These are phyloP conservation scores for Drosophila greeni DNA, from an alignment of 2,888 invertebrate genomes.

Conservation along the genomic window DNA sequence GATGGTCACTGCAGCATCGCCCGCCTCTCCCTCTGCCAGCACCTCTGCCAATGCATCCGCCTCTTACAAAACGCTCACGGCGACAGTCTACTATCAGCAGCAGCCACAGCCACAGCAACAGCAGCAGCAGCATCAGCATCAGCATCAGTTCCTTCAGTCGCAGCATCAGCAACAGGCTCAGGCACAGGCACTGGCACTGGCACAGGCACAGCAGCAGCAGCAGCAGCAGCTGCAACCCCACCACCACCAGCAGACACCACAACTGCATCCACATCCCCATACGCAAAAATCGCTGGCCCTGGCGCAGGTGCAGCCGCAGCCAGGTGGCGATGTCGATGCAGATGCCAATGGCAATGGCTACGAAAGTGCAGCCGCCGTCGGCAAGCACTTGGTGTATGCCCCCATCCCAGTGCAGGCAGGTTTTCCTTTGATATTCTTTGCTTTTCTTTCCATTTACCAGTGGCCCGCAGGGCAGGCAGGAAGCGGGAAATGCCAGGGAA, in stretches of 20 bases:
- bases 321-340: slow-evolving; percentile 16
- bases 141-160: slow-evolving; percentile 22
- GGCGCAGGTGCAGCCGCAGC: slow-evolving; percentile 9
- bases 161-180: slow-evolving; percentile 12
- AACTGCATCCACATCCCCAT: slow-evolving; percentile 20
- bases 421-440: slow-evolving; percentile 46
- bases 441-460: slow-evolving; percentile 37
- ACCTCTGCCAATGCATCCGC: slow-evolving; percentile 16
- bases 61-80: slow-evolving; percentile 60
- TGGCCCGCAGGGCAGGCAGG: slow-evolving; percentile 15
- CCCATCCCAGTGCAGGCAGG: slow-evolving; percentile 70
- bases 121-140: slow-evolving; percentile 16
- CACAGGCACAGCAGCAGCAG: slow-evolving; percentile 21
- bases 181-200: slow-evolving; percentile 5
- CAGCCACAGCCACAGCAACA: slow-evolving; percentile 47
- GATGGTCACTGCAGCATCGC: slow-evolving; percentile 38
- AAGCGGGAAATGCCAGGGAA: slow-evolving; percentile 15
- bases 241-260: slow-evolving; percentile 26
- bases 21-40: slow-evolving; percentile 3
- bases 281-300: slow-evolving; percentile 16
- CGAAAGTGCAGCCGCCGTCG: slow-evolving; percentile 51
- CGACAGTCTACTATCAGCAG: slow-evolving; percentile 66
- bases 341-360: slow-evolving; percentile 34
- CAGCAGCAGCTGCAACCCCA: slow-evolving; percentile 18
- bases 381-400: slow-evolving; percentile 60